These are phyloP conservation scores for Idaea biselata DNA, from an alignment of 2,888 invertebrate genomes.

Conservation along the genomic window DNA sequence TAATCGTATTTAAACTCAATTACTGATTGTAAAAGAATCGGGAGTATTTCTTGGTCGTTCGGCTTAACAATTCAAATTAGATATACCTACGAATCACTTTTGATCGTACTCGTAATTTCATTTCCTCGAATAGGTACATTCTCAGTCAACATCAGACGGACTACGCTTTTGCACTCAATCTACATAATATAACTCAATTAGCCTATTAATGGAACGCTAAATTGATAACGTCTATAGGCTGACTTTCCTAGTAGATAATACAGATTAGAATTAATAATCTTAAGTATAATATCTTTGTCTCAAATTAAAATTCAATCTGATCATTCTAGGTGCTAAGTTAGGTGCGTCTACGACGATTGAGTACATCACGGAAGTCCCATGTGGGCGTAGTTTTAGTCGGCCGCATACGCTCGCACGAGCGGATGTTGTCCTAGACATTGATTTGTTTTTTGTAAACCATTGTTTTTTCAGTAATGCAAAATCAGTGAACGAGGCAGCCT, in stretches of 20 bases:
- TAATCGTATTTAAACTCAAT: neutral
- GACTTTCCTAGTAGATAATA: neutral
- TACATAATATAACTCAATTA: constrained; percentile 34
- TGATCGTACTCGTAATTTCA: constrained; percentile 53
- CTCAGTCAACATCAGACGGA: constrained; percentile 38
- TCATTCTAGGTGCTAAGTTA: no score
- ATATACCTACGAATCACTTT: constrained; percentile 38
- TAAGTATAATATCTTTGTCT: no score
- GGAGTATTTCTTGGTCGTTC: constrained; percentile 31
- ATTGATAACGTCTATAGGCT: neutral
- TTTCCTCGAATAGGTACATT: constrained; percentile 33
- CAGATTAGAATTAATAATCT: no score
- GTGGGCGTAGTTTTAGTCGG: no score
- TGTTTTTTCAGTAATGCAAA: no score
- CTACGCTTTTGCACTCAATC: constrained; percentile 36
- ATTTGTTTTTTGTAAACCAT: no score
- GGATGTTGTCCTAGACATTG: no score
- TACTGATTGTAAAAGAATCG: neutral
- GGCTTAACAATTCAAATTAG: constrained; percentile 42
- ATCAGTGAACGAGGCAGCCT: no score
- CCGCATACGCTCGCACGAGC: no score
- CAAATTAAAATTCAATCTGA: no score
- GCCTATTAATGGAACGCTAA: neutral
- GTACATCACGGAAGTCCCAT: no score
- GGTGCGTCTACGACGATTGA: no score